Conservation (phyloP, 2,797 vertebrate genomes). For the Spondyliosoma cantharus region DNA sequence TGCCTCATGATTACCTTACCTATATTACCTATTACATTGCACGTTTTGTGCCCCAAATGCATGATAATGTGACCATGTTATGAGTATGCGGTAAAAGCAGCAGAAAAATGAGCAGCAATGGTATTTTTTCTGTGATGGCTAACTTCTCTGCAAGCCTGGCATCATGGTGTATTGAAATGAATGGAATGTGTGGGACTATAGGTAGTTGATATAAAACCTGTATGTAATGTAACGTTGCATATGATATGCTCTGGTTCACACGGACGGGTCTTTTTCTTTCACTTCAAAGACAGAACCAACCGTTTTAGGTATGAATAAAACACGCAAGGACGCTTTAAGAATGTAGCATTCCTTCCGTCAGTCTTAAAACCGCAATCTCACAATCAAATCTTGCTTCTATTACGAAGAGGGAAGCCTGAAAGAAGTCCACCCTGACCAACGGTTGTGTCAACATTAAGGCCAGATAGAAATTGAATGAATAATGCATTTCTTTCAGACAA, state of each 20-base stretch:
- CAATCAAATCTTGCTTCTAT: neutral
- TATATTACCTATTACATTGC: no score
- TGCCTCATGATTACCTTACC: neutral
- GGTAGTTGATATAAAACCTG: neutral
- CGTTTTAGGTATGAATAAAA: neutral
- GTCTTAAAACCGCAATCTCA: neutral
- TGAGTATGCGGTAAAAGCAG: neutral
- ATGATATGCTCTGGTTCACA: neutral
- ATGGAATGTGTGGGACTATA: neutral
- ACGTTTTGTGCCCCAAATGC: neutral
- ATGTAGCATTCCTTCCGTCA: slow-evolving; percentile 1
- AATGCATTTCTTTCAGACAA: slow-evolving; percentile 32
- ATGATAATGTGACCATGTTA: neutral
- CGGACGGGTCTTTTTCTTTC: neutral
- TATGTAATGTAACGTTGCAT: neutral
- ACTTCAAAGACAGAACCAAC: neutral
- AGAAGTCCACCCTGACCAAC: slow-evolving; percentile 3
- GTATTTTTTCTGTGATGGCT: neutral
- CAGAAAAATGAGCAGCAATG: neutral
- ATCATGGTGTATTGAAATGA: neutral
- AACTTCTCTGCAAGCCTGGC: neutral
- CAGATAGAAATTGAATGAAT: slow-evolving; percentile 43
- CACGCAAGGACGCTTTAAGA: neutral
- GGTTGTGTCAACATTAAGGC: slow-evolving; percentile 36
- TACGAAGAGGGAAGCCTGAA: neutral